These are phyloP conservation scores for Andricus grossulariae DNA, from an alignment of 1,140 invertebrate species.

Conservation along the genomic window DNA sequence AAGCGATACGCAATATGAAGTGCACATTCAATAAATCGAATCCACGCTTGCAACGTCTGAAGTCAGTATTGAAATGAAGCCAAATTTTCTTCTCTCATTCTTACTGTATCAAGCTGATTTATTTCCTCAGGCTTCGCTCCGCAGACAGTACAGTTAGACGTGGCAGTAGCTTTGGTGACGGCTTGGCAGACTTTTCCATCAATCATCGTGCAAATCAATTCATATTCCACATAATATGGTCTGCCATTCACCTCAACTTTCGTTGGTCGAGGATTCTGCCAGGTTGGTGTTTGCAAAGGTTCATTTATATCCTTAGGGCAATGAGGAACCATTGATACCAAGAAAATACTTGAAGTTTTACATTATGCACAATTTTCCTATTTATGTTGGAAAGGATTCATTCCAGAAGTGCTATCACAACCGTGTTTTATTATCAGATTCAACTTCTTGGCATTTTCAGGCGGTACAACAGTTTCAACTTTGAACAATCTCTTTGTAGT, in stretches of 20 bases:
- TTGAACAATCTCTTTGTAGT: too few relatives aligned
- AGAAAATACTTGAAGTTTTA: neutral
- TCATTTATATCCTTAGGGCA: neutral
- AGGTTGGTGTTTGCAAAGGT: neutral
- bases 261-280: neutral
- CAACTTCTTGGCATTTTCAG: neutral
- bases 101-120: too few relatives aligned
- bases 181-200: conserved; percentile 30
- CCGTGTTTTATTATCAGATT: conserved; percentile 5
- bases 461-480: too few relatives aligned
- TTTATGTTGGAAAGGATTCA: neutral
- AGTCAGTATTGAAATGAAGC: conserved; percentile 25
- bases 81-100: neutral
- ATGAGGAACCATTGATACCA: conserved; percentile 6
- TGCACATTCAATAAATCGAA: conserved; percentile 30
- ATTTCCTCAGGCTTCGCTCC: conserved; percentile 13
- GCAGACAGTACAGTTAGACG: conserved; percentile 7
- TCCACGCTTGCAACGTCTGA: conserved; percentile 27
- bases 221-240: neutral
- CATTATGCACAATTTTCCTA: neutral
- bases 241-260: neutral
- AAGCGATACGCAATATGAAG: conserved; percentile 22
- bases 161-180: too few relatives aligned
- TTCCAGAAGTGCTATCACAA: too few relatives aligned
- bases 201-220: neutral